Conservation (phyloP, 2,888 invertebrate species). For the Formica aserva region DNA sequence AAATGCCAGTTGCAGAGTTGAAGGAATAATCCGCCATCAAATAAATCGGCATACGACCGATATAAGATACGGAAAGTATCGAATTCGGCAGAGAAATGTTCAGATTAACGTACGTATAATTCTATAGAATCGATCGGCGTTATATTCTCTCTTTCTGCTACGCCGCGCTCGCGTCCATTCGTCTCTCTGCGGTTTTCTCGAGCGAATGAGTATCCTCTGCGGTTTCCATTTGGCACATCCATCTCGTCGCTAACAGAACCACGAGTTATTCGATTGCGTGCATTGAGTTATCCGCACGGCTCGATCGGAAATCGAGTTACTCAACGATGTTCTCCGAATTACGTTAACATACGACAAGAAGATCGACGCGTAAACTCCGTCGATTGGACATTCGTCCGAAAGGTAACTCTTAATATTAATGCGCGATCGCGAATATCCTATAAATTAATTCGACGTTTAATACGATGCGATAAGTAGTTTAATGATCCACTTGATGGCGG, state of each 20-base stretch:
- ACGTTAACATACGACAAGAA: slow-evolving; percentile 32
- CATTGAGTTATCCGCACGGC: slow-evolving; percentile 44
- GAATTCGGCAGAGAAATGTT: slow-evolving; percentile 43
- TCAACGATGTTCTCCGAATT: slow-evolving; percentile 39
- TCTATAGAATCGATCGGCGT: slow-evolving; percentile 54
- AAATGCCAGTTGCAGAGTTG: slow-evolving; percentile 4
- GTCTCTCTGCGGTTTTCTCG: slow-evolving; percentile 49
- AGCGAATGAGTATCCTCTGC: slow-evolving; percentile 48
- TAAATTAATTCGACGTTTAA: neutral
- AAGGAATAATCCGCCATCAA: neutral
- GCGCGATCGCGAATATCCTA: neutral
- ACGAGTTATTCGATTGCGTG: slow-evolving; percentile 50
- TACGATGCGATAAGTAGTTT: neutral
- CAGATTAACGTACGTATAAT: slow-evolving; percentile 58
- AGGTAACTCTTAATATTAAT: neutral
- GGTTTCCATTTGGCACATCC: slow-evolving; percentile 50
- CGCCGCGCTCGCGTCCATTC: slow-evolving; percentile 36
- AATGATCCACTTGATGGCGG: neutral
- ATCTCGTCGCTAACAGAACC: slow-evolving; percentile 47
- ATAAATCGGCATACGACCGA: slow-evolving; percentile 28
- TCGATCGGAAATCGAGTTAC: slow-evolving; percentile 54
- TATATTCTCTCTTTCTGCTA: slow-evolving; percentile 26
- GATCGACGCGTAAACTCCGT: slow-evolving; percentile 5
- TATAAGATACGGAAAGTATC: slow-evolving; percentile 30
- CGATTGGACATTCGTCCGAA: neutral